Evolutionary conservation across 2,888 invertebrate genomes (phyloP).

Genomic region (Cyrtodaria siliqua): DNA sequence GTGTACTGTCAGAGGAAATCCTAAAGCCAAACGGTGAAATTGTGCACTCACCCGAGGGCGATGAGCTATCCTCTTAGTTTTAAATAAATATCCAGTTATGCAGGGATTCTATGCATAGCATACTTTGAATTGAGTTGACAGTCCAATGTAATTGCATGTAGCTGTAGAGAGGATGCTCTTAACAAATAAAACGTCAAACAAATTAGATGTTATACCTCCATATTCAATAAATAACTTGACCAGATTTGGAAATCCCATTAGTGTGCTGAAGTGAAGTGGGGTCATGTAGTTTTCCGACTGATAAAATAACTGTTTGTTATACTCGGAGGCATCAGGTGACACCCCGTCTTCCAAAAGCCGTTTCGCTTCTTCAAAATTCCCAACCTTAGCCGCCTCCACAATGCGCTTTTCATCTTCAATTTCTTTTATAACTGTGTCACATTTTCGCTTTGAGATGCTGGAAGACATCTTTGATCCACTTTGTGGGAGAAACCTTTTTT

Average conservation of each 20-base stretch:
- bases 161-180: too few species aligned
- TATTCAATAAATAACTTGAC: slow-evolving; percentile 74
- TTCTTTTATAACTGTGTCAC: slow-evolving; percentile 57
- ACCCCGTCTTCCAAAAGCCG: slow-evolving; percentile 73
- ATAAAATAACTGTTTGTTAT: slow-evolving; percentile 82
- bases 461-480: background rate
- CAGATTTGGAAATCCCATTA: slow-evolving; percentile 65
- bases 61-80: too few species aligned
- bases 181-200: background rate
- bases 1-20: too few species aligned
- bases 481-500: too few species aligned
- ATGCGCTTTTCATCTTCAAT: slow-evolving; percentile 74
- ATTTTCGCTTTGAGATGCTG: slow-evolving; percentile 11
- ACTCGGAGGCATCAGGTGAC: slow-evolving; percentile 81
- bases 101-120: too few species aligned
- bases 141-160: too few species aligned
- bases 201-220: slow-evolving; percentile 69
- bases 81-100: too few species aligned
- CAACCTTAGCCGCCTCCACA: slow-evolving; percentile 75
- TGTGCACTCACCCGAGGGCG: too few species aligned
- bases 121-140: too few species aligned
- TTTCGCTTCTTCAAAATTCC: slow-evolving; percentile 68
- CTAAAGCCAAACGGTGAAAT: too few species aligned
- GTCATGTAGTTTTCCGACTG: slow-evolving; percentile 83
- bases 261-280: slow-evolving; percentile 79